These are phyloP conservation scores for Thysanoteuthis rhombus DNA, from an alignment of 2,888 invertebrate genomes.

Conservation along the genomic window DNA sequence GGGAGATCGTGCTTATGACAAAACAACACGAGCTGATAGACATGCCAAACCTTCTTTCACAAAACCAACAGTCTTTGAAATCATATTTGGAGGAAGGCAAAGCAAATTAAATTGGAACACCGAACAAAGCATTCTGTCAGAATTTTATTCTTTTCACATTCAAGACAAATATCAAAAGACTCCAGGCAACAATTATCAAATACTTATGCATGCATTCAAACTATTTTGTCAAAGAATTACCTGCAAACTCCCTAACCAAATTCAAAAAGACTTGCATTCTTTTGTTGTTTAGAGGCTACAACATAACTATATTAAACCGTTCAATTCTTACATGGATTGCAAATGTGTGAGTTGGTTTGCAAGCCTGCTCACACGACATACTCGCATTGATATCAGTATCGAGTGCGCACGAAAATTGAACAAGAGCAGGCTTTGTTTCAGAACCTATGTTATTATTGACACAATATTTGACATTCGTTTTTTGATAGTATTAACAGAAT, in stretches of 20 bases:
- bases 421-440: too few species aligned
- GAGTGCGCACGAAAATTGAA: neutral
- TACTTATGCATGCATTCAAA: neutral
- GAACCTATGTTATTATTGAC: too few species aligned
- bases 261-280: neutral
- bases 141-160: neutral
- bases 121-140: neutral
- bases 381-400: neutral
- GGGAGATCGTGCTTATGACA: neutral
- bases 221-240: neutral
- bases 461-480: too few species aligned
- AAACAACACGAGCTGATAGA: neutral
- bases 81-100: neutral
- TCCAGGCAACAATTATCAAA: neutral
- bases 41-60: neutral
- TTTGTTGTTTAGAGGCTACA: neutral
- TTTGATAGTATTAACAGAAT: too few species aligned
- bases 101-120: neutral
- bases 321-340: neutral
- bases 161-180: neutral
- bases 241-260: neutral
- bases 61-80: neutral
- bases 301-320: neutral
- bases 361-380: neutral
- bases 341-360: neutral